A percentile compares a stretch with the other conserved stretches of the same genome.
Evolutionary conservation across 2,797 vertebrate genomes (phyloP).

Genomic region (Mus spretus): DNA sequence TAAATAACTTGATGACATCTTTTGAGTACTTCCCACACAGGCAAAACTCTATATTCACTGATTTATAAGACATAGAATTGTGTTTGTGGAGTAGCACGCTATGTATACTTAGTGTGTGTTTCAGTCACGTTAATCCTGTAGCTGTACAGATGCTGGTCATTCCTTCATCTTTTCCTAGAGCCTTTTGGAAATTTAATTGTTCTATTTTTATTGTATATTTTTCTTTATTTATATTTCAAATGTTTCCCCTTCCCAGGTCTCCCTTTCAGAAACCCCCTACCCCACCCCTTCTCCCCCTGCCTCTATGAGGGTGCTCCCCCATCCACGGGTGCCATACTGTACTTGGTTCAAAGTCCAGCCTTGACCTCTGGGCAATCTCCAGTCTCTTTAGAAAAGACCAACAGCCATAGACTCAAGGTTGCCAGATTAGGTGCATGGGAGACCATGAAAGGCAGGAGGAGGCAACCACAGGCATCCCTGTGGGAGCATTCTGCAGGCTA

Average conservation of each 20-base stretch:
- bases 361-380: slow-evolving; percentile 29
- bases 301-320: no score
- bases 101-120: not conserved
- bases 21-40: not conserved
- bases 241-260: no score
- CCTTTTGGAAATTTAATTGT: not conserved
- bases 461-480: not conserved
- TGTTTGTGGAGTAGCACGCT: not conserved
- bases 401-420: not conserved
- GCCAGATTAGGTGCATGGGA: not conserved
- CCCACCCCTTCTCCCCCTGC: no score
- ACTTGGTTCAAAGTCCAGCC: not conserved
- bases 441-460: not conserved
- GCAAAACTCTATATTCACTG: not conserved
- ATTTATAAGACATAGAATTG: not conserved
- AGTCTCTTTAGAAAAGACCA: slow-evolving; percentile 32
- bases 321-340: not conserved
- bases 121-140: not conserved
- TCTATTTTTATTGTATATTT: not conserved
- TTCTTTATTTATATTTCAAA: no score
- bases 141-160: not conserved
- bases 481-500: not conserved
- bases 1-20: slow-evolving; percentile 24
- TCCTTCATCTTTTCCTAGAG: not conserved
- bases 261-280: no score